These are phyloP conservation scores for Alitta virens DNA, from an alignment of 2,888 invertebrate species.

Conservation along the genomic window DNA sequence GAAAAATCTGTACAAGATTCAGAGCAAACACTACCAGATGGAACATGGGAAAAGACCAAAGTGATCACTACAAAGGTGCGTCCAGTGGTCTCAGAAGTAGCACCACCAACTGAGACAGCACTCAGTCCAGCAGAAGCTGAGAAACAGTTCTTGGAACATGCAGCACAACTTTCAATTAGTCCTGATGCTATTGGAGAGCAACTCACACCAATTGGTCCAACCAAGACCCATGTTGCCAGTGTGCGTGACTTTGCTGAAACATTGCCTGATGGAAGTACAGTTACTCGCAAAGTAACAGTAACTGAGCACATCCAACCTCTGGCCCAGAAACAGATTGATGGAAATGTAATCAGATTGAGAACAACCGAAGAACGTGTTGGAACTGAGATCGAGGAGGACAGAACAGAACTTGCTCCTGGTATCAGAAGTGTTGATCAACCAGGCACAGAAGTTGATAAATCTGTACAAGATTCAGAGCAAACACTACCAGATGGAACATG, in stretches of 20 bases:
- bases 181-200: no score
- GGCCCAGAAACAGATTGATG: constrained; percentile 3
- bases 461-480: constrained; percentile 9
- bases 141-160: no score
- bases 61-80: constrained; percentile 31
- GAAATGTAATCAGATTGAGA: constrained; percentile 6
- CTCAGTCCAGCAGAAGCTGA: no score
- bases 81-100: not conserved
- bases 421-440: constrained; percentile 4
- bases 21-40: constrained; percentile 32
- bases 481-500: constrained; percentile 14
- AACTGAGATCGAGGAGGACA: constrained; percentile 16
- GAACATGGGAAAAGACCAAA: constrained; percentile 29
- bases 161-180: no score
- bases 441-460: not conserved
- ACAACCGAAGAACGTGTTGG: constrained; percentile 9
- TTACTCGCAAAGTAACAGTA: constrained; percentile 38
- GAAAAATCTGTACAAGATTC: constrained; percentile 27
- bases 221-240: constrained; percentile 12
- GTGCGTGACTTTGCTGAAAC: constrained; percentile 34
- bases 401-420: constrained; percentile 16
- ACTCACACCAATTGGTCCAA: no score
- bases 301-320: constrained; percentile 6
- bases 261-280: constrained; percentile 40
- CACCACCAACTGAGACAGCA: no score